Evolutionary conservation across 35 echinoderm and acorn worm genomes (phyloP), one percentile per base, ranked within the genome.

Genomic region (Eucidaris tribuloides): DNA sequence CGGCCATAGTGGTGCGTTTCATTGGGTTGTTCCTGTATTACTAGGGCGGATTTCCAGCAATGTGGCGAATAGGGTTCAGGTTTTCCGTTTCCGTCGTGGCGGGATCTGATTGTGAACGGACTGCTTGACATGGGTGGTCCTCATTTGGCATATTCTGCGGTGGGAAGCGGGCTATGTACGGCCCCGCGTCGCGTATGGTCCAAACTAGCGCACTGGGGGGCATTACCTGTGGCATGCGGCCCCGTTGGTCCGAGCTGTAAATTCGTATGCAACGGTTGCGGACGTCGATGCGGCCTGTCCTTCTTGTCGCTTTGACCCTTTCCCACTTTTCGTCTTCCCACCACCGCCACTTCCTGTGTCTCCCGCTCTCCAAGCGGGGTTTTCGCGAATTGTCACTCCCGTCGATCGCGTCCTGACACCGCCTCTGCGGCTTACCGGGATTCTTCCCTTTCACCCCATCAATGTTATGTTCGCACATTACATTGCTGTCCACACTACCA

Each of bases 21-120:
- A 89, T 77, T 76, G 82, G 36, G 50, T 87, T 84, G 87, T 99
- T 99, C 56, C 81, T 90, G 46, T 58, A n/a, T n/a, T n/a, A n/a
- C n/a, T n/a, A 83, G 25, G 91, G 83, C 7, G 96, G 96, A 63
- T 85, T 87, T 99, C 96, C 96, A 90, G 93, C 82, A 99, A 87
- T 28, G 96, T 91, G 86, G 86, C n/a, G n/a, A n/a, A n/a, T 99
- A 40, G 96, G 96, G 59, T 93, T 87, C 19, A 99, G 87, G 80
- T 99, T 90, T 64, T 99, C 96, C 24, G 96, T 99, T 79, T 99
- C 96, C 31, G 91, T 92, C 1, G 86, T 82, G 54, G 77, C 49
- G 39, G 82, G 82, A n/a, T n/a, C 60, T 82, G 83, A 19, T 71
- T 82, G 20, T 80, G 77, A 20, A 62, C 65, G 9, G 62, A 83